These are phyloP conservation scores for Apis florea DNA, from an alignment of 1,140 invertebrate species.

Conservation along the genomic window DNA sequence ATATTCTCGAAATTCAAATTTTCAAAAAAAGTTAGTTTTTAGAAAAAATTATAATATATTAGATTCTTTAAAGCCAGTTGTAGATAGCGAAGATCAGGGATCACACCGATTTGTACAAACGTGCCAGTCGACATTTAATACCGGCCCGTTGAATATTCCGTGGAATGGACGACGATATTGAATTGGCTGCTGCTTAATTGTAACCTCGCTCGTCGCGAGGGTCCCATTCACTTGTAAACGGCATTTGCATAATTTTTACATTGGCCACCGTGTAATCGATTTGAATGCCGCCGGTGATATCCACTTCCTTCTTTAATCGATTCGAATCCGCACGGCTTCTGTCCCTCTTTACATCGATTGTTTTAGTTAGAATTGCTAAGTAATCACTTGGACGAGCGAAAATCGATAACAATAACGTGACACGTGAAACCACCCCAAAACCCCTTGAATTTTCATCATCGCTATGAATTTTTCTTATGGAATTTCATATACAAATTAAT, in stretches of 20 bases:
- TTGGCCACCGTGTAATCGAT: conserved; percentile 72
- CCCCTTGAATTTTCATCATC: neutral
- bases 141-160: conserved; percentile 77
- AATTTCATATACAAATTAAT: neutral
- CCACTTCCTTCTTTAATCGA: conserved; percentile 55
- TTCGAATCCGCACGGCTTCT: conserved; percentile 42
- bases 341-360: conserved; percentile 52
- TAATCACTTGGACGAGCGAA: conserved; percentile 28
- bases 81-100: conserved; percentile 36
- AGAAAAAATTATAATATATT: neutral
- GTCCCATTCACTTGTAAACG: conserved; percentile 77
- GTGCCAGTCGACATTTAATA: conserved; percentile 76
- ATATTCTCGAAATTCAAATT: neutral
- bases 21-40: neutral
- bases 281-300: conserved; percentile 63
- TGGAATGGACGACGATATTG: conserved; percentile 78
- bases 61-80: neutral
- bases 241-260: conserved; percentile 80
- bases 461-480: neutral
- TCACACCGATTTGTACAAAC: conserved; percentile 70
- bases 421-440: neutral
- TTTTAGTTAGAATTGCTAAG: conserved; percentile 58
- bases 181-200: conserved; percentile 80
- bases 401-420: conserved; percentile 33
- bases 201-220: conserved; percentile 74